phyloP scores from a whole-genome alignment of 2,797 vertebrate genomes.

The Neosilurus mollespiculum region DNA sequence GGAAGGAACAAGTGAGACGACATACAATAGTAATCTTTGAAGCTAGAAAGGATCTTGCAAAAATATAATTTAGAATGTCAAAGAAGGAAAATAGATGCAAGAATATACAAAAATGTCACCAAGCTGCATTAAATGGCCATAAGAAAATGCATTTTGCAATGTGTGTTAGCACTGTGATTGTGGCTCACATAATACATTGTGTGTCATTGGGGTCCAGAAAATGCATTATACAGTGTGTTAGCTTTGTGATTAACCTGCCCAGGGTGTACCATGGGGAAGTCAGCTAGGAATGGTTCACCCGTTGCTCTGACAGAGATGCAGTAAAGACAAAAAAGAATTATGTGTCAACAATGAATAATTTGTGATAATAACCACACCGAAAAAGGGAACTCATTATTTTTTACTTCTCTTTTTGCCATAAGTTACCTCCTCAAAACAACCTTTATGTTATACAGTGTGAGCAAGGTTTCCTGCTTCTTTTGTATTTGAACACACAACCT shows the following conservation, averaged over 20 bases:
- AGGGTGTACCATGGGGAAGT: no score
- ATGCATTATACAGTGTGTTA: no score
- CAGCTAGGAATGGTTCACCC: no score
- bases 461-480: constrained; percentile 11
- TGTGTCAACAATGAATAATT: neutral
- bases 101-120: neutral
- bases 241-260: no score
- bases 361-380: neutral
- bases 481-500: neutral
- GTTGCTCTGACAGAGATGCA: no score
- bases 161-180: no score
- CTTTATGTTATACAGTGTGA: constrained; percentile 3
- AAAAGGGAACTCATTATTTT: neutral
- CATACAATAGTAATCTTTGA: neutral
- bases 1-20: neutral
- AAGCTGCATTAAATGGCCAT: neutral
- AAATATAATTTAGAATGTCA: neutral
- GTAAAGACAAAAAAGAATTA: no score
- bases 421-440: neutral
- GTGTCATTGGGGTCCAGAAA: no score
- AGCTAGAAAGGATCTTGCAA: neutral
- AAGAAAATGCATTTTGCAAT: neutral
- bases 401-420: neutral
- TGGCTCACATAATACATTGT: no score
- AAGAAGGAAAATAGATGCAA: neutral